A percentile compares a stretch with the other conserved stretches of the same genome.
Evolutionary conservation across 37 sponge, comb jelly and placozoan species (phyloP).

Genomic region (Hormiphora californensis): DNA sequence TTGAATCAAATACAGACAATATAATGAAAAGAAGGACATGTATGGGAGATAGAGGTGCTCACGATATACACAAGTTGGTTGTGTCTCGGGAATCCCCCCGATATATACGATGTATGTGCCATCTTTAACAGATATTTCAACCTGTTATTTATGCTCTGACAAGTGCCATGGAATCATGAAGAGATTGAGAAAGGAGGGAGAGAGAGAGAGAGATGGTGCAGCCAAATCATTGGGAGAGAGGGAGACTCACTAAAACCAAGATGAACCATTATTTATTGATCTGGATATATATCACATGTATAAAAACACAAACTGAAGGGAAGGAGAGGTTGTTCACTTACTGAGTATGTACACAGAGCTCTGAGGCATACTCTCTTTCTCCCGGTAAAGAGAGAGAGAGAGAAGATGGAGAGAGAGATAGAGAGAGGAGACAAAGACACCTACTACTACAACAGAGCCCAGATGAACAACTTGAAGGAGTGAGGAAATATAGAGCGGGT

Average conservation of each 20-base stretch:
- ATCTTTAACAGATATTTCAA: background rate
- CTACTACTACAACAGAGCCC: no score
- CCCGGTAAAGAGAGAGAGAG: background rate
- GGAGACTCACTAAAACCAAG: background rate
- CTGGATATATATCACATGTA: background rate
- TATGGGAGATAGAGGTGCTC: background rate
- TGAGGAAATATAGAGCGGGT: no score
- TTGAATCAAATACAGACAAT: no score
- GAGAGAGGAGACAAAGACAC: no score
- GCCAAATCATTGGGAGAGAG: no score
- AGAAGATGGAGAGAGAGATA: slow-evolving; percentile 39
- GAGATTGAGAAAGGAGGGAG: background rate
- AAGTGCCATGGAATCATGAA: background rate
- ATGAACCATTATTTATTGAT: background rate
- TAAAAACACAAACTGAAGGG: background rate
- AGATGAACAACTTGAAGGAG: no score
- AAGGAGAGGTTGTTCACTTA: slow-evolving; percentile 7
- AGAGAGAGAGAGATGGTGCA: background rate
- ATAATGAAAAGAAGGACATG: background rate
- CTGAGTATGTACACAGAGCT: slow-evolving; percentile 50
- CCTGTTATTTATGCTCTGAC: background rate
- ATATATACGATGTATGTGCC: background rate
- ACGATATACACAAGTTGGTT: no score
- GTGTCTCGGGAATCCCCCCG: background rate
- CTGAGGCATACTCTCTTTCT: slow-evolving; percentile 27